phyloP scores from a whole-genome alignment of 2,113 vertebrate genomes.

The Malaclemys terrapin region DNA sequence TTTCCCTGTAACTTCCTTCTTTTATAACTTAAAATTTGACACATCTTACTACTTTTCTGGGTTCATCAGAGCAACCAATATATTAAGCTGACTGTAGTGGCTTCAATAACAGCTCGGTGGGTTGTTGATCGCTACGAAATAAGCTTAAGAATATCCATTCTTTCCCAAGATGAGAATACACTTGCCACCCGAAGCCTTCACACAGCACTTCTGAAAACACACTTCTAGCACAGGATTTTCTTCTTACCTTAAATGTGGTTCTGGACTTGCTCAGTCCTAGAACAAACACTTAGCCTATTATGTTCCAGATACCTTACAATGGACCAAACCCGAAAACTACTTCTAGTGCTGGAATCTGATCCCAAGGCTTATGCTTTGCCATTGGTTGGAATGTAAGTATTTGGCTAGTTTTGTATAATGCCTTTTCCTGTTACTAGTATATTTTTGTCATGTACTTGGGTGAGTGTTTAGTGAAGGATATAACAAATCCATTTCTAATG shows the following conservation, averaged over 20 bases:
- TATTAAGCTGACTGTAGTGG: neutral
- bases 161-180: neutral
- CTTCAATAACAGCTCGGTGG: neutral
- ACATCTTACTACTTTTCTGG: neutral
- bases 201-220: neutral
- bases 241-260: neutral
- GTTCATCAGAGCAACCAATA: neutral
- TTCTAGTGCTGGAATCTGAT: constrained; percentile 94
- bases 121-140: neutral
- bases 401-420: constrained; percentile 13
- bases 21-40: neutral
- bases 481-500: constrained; percentile 16
- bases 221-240: neutral
- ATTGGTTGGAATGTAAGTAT: constrained; percentile 94
- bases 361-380: constrained; percentile 91
- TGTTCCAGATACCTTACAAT: constrained; percentile 92
- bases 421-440: neutral
- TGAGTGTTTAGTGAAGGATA: neutral
- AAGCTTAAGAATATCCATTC: neutral
- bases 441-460: neutral
- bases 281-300: constrained; percentile 19
- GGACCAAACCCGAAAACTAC: constrained; percentile 94
- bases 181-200: neutral
- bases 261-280: neutral
- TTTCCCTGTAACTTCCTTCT: too few relatives aligned